phyloP scores from a whole-genome alignment of 2,888 invertebrate species.

The Agrochola litura region DNA sequence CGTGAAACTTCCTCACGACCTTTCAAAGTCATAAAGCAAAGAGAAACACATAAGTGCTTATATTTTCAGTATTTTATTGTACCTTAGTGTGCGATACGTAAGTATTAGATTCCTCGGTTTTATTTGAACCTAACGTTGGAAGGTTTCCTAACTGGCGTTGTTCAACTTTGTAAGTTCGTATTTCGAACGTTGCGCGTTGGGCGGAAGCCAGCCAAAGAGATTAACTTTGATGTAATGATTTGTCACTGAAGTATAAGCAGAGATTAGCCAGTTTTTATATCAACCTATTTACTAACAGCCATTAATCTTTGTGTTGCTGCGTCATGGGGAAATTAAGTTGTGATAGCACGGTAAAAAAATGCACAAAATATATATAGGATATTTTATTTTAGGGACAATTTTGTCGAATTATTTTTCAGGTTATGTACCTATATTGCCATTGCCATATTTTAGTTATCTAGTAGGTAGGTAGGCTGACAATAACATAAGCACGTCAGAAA shows the following conservation, averaged over 20 bases:
- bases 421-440: background rate
- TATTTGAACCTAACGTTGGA: slow-evolving; percentile 34
- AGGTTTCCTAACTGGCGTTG: slow-evolving; percentile 55
- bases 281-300: slow-evolving; percentile 34
- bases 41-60: slow-evolving; percentile 43
- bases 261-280: slow-evolving; percentile 56
- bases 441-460: background rate
- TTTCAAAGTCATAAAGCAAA: slow-evolving; percentile 42
- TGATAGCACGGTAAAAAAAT: background rate
- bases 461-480: background rate
- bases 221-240: slow-evolving; percentile 60
- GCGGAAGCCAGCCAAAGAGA: slow-evolving; percentile 61
- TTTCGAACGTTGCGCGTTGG: slow-evolving; percentile 61
- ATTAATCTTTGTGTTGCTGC: slow-evolving; percentile 57
- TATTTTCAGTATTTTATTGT: slow-evolving; percentile 52
- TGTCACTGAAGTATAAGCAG: slow-evolving; percentile 45
- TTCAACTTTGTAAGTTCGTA: slow-evolving; percentile 53
- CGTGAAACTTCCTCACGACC: slow-evolving; percentile 27
- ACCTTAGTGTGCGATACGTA: slow-evolving; percentile 31
- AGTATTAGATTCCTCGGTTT: slow-evolving; percentile 34
- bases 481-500: background rate
- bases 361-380: background rate
- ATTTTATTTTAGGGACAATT: background rate
- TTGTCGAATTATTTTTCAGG: background rate
- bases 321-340: slow-evolving; percentile 44